Evolutionary conservation across 1,140 invertebrate genomes (phyloP).

Genomic region (Stratiolaelaps scimitus): DNA sequence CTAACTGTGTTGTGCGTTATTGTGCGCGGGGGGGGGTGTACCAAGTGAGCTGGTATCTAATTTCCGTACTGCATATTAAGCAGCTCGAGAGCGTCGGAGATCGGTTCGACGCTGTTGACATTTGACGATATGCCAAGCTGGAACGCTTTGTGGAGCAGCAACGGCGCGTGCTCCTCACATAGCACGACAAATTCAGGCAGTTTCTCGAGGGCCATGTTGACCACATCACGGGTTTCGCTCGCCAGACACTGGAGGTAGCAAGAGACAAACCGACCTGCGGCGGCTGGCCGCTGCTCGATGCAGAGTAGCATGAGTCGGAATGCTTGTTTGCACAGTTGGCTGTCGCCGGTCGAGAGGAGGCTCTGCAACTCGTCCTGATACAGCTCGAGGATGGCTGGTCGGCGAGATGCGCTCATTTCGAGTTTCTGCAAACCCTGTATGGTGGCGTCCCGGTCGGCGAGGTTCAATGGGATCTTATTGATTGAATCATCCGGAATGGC

Average conservation of each 20-base stretch:
- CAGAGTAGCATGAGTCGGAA: conserved; percentile 34
- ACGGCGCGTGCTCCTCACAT: conserved; percentile 65
- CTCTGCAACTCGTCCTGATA: conserved; percentile 24
- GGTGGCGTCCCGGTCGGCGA: conserved; percentile 13
- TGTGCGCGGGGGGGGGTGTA: too few species aligned
- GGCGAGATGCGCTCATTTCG: conserved; percentile 4
- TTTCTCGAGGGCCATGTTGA: conserved; percentile 62
- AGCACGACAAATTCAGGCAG: conserved; percentile 66
- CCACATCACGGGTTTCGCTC: conserved; percentile 59
- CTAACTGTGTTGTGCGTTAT: too few species aligned
- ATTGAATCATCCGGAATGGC: background rate
- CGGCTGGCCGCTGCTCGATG: conserved; percentile 37
- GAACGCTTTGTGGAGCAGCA: conserved; percentile 66
- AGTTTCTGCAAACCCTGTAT: conserved; percentile 23
- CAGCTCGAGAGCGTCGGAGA: conserved; percentile 61
- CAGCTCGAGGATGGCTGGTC: conserved; percentile 10
- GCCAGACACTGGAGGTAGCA: conserved; percentile 65
- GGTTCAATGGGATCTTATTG: conserved; percentile 7
- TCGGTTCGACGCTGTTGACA: conserved; percentile 59
- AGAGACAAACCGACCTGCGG: conserved; percentile 49
- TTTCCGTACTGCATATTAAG: conserved; percentile 69
- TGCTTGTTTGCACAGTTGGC: conserved; percentile 25
- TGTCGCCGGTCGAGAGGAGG: conserved; percentile 11
- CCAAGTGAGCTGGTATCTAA: conserved; percentile 40
- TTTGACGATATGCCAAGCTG: conserved; percentile 62